phyloP scores from a whole-genome alignment of 2,888 invertebrate genomes.

The Zootermopsis nevadensis region DNA sequence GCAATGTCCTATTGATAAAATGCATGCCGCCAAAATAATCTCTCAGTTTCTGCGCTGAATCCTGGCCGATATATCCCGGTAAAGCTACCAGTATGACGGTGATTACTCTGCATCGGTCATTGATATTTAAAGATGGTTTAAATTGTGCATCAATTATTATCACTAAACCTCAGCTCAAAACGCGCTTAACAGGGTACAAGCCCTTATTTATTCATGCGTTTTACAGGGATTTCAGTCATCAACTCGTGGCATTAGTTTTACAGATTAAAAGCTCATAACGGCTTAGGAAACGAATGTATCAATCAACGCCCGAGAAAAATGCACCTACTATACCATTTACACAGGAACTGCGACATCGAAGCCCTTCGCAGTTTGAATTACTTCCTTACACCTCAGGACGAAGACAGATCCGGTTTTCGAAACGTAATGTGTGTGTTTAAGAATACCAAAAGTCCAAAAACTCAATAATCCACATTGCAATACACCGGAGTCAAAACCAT shows the following conservation, averaged over 20 bases:
- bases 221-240: constrained; percentile 9
- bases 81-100: not conserved
- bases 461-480: too few species aligned
- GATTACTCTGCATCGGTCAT: constrained; percentile 24
- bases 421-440: too few species aligned
- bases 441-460: too few species aligned
- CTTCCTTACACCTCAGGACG: too few species aligned
- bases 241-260: constrained; percentile 30
- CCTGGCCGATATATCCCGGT: not conserved
- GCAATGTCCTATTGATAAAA: not conserved
- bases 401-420: too few species aligned
- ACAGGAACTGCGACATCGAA: too few species aligned
- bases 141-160: constrained; percentile 38
- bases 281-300: not conserved
- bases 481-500: too few species aligned
- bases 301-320: not conserved
- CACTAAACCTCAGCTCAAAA: constrained; percentile 16
- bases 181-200: constrained; percentile 14
- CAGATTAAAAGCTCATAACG: constrained; percentile 7
- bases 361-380: too few species aligned
- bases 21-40: not conserved
- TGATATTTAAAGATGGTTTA: constrained; percentile 42
- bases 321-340: not conserved
- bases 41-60: not conserved
- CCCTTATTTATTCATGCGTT: constrained; percentile 28